These are phyloP conservation scores for Pelmatolapia mariae DNA, from an alignment of 2,113 vertebrate species.

Conservation along the genomic window DNA sequence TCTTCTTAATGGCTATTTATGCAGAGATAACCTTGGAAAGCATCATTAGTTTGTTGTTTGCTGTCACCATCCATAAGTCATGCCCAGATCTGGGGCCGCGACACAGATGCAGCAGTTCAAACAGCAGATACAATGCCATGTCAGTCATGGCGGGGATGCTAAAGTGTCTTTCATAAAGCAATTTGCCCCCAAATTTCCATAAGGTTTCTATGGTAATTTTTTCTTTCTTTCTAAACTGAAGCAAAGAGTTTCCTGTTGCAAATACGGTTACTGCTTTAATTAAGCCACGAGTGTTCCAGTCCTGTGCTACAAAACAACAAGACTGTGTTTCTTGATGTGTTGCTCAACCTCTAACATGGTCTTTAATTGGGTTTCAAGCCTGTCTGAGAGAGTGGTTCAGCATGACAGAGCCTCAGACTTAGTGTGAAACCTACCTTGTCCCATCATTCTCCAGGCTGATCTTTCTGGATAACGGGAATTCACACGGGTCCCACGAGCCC, in stretches of 20 bases:
- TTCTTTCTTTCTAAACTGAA: neutral
- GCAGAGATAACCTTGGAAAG: constrained; percentile 56
- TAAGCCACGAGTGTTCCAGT: neutral
- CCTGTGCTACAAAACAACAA: constrained; percentile 10
- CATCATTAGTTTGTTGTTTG: constrained; percentile 58
- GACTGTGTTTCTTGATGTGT: constrained; percentile 3
- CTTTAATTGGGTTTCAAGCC: constrained; percentile 51
- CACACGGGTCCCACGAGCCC: constrained; percentile 4
- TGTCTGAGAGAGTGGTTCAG: constrained; percentile 32
- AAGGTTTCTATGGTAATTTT: neutral
- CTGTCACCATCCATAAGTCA: constrained; percentile 44
- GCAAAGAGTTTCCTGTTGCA: neutral
- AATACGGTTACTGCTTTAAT: constrained; percentile 15
- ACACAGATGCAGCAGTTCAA: constrained; percentile 9
- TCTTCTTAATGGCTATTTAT: constrained; percentile 56
- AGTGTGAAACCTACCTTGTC: constrained; percentile 33
- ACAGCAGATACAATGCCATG: neutral
- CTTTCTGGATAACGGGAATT: constrained; percentile 41
- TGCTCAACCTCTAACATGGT: constrained; percentile 19
- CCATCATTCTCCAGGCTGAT: constrained; percentile 27
- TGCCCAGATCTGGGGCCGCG: constrained; percentile 10
- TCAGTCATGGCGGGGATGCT: neutral
- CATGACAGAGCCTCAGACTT: constrained; percentile 26
- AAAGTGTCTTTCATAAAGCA: constrained; percentile 1
- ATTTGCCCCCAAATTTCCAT: neutral